phyloP scores from a whole-genome alignment of 2,113 vertebrate species.

The Trematocara marginatum region DNA sequence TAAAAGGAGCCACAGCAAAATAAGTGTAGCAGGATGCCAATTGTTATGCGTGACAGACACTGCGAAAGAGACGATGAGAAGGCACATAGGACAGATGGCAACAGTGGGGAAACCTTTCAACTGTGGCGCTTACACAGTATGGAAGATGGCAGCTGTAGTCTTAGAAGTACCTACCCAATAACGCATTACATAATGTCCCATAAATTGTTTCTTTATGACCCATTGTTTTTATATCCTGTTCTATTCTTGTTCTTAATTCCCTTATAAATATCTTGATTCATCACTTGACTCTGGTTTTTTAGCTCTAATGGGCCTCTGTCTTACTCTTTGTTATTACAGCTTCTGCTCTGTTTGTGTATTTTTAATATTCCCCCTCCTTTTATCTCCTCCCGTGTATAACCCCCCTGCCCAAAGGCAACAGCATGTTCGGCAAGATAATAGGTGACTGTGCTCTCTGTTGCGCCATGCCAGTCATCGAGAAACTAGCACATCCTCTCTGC shows the following conservation, averaged over 20 bases:
- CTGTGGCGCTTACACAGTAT: background rate
- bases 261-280: background rate
- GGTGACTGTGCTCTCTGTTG: background rate
- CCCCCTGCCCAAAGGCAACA: background rate
- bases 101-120: background rate
- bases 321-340: background rate
- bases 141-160: background rate
- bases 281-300: background rate
- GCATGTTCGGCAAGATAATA: slow-evolving; percentile 21
- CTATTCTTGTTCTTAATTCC: background rate
- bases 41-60: background rate
- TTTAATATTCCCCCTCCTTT: background rate
- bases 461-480: slow-evolving; percentile 22
- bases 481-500: background rate
- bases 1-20: background rate
- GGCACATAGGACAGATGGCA: background rate
- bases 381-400: background rate
- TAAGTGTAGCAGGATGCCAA: background rate
- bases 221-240: background rate
- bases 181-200: background rate
- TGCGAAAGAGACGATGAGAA: background rate
- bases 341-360: background rate
- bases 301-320: background rate
- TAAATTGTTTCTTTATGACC: background rate
- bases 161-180: background rate